Evolutionary conservation across 2,888 invertebrate genomes (phyloP), one percentile per base, ranked within the genome.

Genomic region (Ceraclea dissimilis): DNA sequence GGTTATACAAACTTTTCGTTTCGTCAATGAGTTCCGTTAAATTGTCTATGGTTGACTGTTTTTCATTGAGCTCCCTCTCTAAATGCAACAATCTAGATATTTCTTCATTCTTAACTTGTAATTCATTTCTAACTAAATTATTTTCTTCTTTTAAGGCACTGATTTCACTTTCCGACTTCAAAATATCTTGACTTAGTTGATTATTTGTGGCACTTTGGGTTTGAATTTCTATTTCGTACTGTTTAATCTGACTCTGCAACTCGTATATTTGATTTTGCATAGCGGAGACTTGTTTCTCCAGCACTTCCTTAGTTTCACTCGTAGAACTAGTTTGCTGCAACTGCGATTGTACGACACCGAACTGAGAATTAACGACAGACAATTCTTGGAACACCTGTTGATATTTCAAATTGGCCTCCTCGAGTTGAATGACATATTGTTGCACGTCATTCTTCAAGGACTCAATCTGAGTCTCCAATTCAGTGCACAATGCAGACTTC

Each of bases 401-500:
- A 34, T 48, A 31, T 51, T 20, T 47, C 2, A 50, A 19, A 52
- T 52, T 39, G 16, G 31, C n/a, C 21, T 55, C 56, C 51, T 55
- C 56, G n/a, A 26, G 19, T 46, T 50, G 56, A 13, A 49, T 44
- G 17, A 52, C 11, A 54, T 59, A 52, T 16, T 48, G 17, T 22
- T 51, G n/a, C 49, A 61, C 39, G 43, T 62, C 49, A 17, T 26
- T 50, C 16, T 50, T 55, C 18, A 64, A 52, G 60, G 73, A 71
- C 33, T 66, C 65, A 34, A 71, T 66, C 62, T 77, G 82, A 47
- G 70, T 68, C 71, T 89, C 85, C 33, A 88, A 69, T 61, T 89
- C 86, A 33, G 79, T 74, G 63, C 83, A 84, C 60, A 83, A 76
- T 1, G 75, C 67, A 0, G 81, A 76, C 66, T 88, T 89, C 67